Conservation (phyloP, 1,140 invertebrate species). For the Halesus radiatus region DNA sequence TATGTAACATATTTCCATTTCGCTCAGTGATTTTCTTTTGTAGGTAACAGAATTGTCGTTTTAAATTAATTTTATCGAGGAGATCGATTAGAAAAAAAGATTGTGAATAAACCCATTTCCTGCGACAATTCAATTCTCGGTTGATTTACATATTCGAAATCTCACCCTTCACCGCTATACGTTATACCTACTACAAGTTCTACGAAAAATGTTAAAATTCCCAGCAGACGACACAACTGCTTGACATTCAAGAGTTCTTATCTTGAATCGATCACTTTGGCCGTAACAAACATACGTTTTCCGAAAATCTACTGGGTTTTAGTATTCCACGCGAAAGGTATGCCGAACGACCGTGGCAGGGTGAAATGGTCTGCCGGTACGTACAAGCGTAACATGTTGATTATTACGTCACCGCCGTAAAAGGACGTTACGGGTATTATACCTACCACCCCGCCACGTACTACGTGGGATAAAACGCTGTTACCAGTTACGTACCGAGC, state of each 20-base stretch:
- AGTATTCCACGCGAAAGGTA: not conserved
- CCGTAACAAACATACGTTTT: not conserved
- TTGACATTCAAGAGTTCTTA: conserved; percentile 4
- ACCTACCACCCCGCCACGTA: not conserved
- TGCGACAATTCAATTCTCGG: too few relatives aligned
- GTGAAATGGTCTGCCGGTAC: not conserved
- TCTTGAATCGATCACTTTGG: conserved; percentile 1
- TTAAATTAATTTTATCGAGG: too few relatives aligned
- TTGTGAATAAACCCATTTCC: too few relatives aligned
- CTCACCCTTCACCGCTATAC: too few relatives aligned
- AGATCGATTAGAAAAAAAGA: too few relatives aligned
- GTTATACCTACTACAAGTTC: too few relatives aligned
- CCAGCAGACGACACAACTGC: not conserved
- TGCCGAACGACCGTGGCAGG: too few relatives aligned
- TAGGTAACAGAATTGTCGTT: too few relatives aligned
- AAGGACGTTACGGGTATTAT: not conserved
- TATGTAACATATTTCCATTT: too few relatives aligned
- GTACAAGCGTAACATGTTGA: conserved; percentile 16
- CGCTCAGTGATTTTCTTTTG: too few relatives aligned
- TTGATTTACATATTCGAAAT: too few relatives aligned
- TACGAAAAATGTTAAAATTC: not conserved
- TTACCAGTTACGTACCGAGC: not conserved
- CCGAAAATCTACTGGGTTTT: not conserved
- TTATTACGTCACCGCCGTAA: conserved; percentile 21
- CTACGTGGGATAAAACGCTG: too few relatives aligned